These are phyloP conservation scores for Monodelphis domestica DNA, from an alignment of 2,797 vertebrate genomes.

Conservation along the genomic window DNA sequence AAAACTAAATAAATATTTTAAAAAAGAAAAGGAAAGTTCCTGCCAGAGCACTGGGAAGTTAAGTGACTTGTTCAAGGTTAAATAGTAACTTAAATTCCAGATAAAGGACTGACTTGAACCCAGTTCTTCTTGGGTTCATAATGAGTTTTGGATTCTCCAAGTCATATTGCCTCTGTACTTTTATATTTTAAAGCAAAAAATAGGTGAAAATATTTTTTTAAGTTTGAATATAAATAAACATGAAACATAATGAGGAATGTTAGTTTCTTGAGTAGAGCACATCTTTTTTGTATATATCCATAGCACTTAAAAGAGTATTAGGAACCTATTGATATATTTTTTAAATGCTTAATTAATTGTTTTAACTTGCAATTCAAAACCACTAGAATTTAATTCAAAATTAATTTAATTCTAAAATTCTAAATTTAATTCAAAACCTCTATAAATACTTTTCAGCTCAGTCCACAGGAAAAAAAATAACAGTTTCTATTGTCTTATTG, in stretches of 20 bases:
- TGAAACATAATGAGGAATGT: not conserved
- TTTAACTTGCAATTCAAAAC: not conserved
- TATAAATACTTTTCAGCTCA: conserved; percentile 14
- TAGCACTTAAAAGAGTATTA: not conserved
- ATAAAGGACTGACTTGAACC: too few species aligned
- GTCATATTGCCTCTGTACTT: not conserved
- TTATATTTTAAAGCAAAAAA: not conserved
- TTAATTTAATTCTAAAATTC: too few species aligned
- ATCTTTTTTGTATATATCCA: not conserved
- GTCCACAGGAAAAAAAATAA: not conserved
- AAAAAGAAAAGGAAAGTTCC: too few species aligned
- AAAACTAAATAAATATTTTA: too few species aligned
- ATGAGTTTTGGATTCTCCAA: not conserved
- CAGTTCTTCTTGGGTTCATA: not conserved
- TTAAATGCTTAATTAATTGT: not conserved
- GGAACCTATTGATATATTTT: not conserved
- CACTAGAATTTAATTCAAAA: too few species aligned
- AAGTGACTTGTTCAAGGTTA: too few species aligned
- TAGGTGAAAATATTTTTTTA: not conserved
- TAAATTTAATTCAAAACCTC: too few species aligned
- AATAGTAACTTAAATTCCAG: too few species aligned
- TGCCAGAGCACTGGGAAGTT: too few species aligned
- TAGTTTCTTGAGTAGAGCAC: not conserved
- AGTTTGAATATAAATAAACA: not conserved
- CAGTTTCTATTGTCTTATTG: not conserved